Percentiles rank a stretch among this genome's conserved stretches.
Conservation (phyloP, 2,797 vertebrate species). For the Oryzias dopingdopingensis region DNA sequence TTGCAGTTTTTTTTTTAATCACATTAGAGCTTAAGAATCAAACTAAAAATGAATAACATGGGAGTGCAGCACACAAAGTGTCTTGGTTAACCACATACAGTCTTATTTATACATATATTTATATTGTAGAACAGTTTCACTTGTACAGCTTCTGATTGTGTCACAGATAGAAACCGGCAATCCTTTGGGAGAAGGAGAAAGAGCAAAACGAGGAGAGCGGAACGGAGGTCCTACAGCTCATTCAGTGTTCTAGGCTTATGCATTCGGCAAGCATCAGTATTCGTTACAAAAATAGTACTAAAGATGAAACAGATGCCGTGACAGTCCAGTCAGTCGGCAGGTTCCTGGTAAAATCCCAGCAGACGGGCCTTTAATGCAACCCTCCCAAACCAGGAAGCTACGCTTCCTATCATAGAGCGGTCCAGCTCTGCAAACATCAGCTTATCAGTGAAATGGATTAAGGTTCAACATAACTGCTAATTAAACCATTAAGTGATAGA, state of each 20-base stretch:
- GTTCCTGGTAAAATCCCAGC: constrained; percentile 16
- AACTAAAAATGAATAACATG: constrained; percentile 66
- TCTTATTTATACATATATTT: constrained; percentile 76
- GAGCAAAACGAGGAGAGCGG: constrained; percentile 12
- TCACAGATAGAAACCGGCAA: constrained; percentile 64
- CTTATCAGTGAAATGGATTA: constrained; percentile 29
- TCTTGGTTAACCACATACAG: constrained; percentile 66
- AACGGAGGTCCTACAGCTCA: constrained; percentile 66
- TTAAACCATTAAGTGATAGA: constrained; percentile 42
- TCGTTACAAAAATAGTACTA: constrained; percentile 83
- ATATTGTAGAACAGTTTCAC: constrained; percentile 62
- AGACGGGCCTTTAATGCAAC: constrained; percentile 16
- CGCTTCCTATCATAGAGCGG: constrained; percentile 47
- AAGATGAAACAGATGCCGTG: constrained; percentile 55
- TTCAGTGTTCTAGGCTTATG: constrained; percentile 63
- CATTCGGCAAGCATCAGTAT: constrained; percentile 62
- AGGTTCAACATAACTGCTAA: constrained; percentile 44
- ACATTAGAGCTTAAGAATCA: constrained; percentile 71
- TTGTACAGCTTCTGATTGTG: constrained; percentile 74
- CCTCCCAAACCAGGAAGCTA: constrained; percentile 27
- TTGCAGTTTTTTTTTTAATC: constrained; percentile 69
- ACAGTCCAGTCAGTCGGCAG: constrained; percentile 31
- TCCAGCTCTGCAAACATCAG: constrained; percentile 48
- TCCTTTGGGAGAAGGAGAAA: constrained; percentile 45
- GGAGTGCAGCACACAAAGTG: constrained; percentile 63